phyloP scores from a whole-genome alignment of 2,113 vertebrate species.

The Prochilodus magdalenae region DNA sequence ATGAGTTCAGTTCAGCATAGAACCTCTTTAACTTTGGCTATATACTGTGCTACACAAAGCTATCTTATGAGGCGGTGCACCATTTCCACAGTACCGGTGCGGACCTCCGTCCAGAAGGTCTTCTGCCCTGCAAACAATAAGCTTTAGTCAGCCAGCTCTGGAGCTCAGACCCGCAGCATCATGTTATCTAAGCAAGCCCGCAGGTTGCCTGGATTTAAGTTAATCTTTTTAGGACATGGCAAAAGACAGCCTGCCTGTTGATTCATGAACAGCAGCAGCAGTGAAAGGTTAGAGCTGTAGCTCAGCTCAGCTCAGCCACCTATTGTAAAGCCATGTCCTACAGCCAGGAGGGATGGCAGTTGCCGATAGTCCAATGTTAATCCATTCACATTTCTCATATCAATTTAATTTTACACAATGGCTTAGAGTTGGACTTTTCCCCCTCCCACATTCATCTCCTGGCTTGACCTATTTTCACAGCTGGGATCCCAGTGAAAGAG shows the following conservation, averaged over 20 bases:
- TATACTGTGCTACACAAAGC: not conserved
- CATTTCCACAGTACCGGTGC: not conserved
- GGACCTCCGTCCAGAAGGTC: not conserved
- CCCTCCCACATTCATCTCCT: conserved; percentile 3
- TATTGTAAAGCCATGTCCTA: conserved; percentile 39
- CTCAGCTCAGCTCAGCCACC: conserved; percentile 24
- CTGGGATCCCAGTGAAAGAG: conserved; percentile 17
- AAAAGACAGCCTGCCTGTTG: conserved; percentile 33
- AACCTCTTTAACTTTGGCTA: not conserved
- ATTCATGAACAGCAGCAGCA: conserved; percentile 36
- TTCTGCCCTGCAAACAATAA: not conserved
- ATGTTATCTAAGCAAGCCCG: conserved; percentile 36
- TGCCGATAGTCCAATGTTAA: conserved; percentile 31
- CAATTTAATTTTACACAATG: conserved; percentile 49
- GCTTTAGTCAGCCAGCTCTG: conserved; percentile 26
- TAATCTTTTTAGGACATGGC: conserved; percentile 53
- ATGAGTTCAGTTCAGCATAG: not conserved
- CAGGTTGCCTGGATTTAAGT: conserved; percentile 43
- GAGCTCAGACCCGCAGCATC: not conserved
- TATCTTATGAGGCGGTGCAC: not conserved
- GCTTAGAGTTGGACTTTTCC: conserved; percentile 3
- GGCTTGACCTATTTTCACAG: conserved; percentile 47
- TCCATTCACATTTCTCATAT: conserved; percentile 43
- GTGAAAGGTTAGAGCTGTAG: conserved; percentile 22
- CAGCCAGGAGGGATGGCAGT: conserved; percentile 44